These are phyloP conservation scores for Sanderia malayensis DNA, from an alignment of 30 jellyfish, hydroid and myxozoan genomes.

Conservation along the genomic window DNA sequence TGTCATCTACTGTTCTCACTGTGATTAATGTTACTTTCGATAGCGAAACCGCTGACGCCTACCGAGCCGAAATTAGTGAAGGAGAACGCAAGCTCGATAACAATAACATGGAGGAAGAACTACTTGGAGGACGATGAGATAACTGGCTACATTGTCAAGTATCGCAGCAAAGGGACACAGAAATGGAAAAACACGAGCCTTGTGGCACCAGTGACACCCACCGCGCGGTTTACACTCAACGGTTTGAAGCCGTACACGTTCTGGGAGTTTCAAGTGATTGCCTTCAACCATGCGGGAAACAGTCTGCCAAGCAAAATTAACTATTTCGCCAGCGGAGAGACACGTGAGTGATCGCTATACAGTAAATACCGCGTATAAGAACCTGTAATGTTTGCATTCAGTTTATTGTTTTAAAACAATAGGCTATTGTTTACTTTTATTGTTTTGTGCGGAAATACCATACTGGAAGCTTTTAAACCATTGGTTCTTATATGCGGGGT, in stretches of 20 bases:
- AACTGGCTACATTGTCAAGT: conserved; percentile 47
- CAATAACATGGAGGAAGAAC: conserved; percentile 50
- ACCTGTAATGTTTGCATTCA: no score
- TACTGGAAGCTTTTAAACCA: no score
- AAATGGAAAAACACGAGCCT: conserved; percentile 41
- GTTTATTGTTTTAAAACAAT: no score
- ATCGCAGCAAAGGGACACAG: conserved; percentile 31
- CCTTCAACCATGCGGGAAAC: conserved; percentile 42
- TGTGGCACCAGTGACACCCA: conserved; percentile 21
- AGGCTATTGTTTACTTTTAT: no score
- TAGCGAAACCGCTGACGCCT: conserved; percentile 69
- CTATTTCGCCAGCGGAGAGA: conserved; percentile 40
- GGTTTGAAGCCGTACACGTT: conserved; percentile 51
- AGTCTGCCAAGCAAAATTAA: conserved; percentile 45
- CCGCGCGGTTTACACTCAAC: conserved; percentile 36
- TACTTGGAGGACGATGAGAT: conserved; percentile 22
- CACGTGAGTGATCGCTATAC: no score
- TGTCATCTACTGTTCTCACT: no score
- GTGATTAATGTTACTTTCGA: neutral
- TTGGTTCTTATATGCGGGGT: no score
- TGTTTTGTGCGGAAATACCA: no score
- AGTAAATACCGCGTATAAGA: no score
- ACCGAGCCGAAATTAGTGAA: conserved; percentile 30
- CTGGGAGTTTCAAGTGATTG: conserved; percentile 52
- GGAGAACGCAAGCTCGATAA: conserved; percentile 40